Conservation (phyloP, 2,113 vertebrate genomes). For the Myotis brandtii region DNA sequence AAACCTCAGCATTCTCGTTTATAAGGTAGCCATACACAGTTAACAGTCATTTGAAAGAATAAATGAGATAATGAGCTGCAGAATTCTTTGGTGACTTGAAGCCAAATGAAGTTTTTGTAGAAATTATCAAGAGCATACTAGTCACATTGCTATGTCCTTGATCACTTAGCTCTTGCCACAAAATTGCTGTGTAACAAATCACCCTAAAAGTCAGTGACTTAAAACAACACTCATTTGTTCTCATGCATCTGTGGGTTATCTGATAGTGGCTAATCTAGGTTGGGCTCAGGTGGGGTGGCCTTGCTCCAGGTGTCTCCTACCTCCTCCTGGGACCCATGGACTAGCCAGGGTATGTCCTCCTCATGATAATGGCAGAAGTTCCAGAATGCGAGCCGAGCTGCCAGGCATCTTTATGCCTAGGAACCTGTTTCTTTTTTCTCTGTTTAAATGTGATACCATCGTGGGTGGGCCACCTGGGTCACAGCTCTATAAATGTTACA, state of each 20-base stretch:
- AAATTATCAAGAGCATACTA: background rate
- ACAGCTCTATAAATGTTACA: background rate
- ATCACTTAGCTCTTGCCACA: background rate
- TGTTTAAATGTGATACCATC: background rate
- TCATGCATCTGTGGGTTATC: background rate
- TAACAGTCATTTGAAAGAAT: background rate
- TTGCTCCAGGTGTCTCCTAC: background rate
- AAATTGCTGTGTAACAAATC: background rate
- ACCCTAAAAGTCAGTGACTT: background rate
- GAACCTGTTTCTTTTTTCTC: background rate
- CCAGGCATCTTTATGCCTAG: background rate
- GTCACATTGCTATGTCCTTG: background rate
- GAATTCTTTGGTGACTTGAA: background rate
- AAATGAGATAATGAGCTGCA: background rate
- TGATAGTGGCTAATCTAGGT: background rate
- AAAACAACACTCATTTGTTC: background rate
- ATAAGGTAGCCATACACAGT: background rate
- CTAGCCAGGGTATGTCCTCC: background rate
- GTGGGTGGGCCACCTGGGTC: background rate
- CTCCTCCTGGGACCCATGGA: background rate
- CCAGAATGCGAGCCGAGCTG: background rate
- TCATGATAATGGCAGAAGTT: background rate
- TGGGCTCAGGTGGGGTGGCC: background rate
- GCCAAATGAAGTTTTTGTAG: background rate
- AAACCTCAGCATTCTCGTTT: background rate